Evolutionary conservation across 2,888 invertebrate genomes (phyloP).

Genomic region (Minunthozetes semirufus): DNA sequence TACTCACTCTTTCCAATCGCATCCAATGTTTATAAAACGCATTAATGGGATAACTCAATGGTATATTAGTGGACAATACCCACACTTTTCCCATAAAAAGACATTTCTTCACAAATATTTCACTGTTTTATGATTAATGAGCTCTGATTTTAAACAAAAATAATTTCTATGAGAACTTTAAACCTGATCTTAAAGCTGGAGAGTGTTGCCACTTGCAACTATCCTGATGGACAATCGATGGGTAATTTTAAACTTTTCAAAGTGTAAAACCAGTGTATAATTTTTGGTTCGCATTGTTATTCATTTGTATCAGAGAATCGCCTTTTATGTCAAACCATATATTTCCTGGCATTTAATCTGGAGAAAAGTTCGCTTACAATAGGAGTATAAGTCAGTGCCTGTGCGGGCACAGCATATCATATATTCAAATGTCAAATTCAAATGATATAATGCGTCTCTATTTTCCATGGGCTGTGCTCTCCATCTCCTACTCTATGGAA

Average conservation of each 20-base stretch:
- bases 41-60: too few relatives aligned
- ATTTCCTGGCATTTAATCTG: constrained; percentile 18
- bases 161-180: too few relatives aligned
- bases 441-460: constrained; percentile 23
- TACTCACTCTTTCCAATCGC: neutral
- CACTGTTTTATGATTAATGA: neutral
- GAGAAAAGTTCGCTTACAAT: neutral
- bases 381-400: too few relatives aligned
- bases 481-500: neutral
- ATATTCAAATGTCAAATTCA: constrained; percentile 19
- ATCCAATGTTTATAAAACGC: too few relatives aligned
- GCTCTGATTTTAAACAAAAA: too few relatives aligned
- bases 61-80: too few relatives aligned
- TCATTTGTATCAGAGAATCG: neutral
- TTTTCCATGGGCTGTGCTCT: neutral
- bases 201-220: too few relatives aligned
- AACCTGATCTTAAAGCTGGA: too few relatives aligned
- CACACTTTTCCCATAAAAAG: too few relatives aligned
- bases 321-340: constrained; percentile 11
- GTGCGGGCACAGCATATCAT: neutral
- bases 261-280: neutral
- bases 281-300: neutral
- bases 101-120: too few relatives aligned
- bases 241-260: neutral
- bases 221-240: too few relatives aligned